These are phyloP conservation scores for Acanthosepion esculentum DNA, from an alignment of 2,888 invertebrate genomes.

Conservation along the genomic window DNA sequence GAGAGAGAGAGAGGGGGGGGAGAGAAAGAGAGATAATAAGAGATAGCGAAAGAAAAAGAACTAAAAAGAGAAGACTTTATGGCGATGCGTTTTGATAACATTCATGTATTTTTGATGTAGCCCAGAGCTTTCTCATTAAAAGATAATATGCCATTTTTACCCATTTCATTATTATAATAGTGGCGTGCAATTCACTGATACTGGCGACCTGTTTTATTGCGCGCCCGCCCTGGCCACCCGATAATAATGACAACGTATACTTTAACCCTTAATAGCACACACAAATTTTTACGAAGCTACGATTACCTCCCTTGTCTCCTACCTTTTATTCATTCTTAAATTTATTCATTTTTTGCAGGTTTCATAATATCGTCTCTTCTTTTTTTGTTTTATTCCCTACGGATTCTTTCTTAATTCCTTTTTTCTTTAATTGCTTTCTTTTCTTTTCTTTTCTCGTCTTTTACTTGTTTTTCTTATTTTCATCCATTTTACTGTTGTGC, in stretches of 20 bases:
- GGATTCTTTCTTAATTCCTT: no score
- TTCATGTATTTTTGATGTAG: not conserved
- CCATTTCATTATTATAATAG: conserved; percentile 17
- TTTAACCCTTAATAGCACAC: not conserved
- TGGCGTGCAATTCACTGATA: not conserved
- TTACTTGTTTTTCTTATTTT: no score
- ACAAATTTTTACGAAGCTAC: not conserved
- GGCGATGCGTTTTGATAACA: not conserved
- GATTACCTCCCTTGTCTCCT: not conserved
- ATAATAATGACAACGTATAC: conserved; percentile 17
- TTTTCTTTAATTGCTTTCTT: no score
- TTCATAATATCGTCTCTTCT: no score
- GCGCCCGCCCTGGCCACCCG: not conserved
- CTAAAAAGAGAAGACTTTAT: not conserved
- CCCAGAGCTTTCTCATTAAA: not conserved
- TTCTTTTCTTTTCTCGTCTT: no score
- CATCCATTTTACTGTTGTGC: no score
- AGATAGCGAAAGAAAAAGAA: not conserved
- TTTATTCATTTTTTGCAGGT: not conserved
- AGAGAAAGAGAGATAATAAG: no score
- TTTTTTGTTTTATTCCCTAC: no score
- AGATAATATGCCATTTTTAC: not conserved
- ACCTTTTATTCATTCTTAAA: not conserved
- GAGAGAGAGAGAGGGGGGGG: no score
- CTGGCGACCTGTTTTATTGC: not conserved